Conservation (phyloP, 2,113 vertebrate genomes). For the Rhinolophus sinicus region DNA sequence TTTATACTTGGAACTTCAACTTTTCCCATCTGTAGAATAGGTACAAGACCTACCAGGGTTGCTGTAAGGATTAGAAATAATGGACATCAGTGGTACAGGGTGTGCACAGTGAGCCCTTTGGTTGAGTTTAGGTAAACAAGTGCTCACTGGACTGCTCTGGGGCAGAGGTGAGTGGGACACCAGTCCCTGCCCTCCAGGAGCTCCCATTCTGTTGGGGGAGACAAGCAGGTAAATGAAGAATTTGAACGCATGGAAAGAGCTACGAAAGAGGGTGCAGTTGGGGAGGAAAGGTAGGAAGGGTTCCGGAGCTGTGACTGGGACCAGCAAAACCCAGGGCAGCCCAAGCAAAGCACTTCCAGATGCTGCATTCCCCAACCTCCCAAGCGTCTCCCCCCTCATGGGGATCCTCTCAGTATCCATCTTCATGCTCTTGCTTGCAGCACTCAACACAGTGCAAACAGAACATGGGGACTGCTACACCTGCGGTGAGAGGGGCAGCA, state of each 20-base stretch:
- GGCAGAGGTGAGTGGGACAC: neutral
- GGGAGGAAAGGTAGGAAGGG: neutral
- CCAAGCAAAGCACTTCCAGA: neutral
- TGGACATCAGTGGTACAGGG: rapidly evolving
- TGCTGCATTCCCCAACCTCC: neutral
- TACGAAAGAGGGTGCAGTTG: neutral
- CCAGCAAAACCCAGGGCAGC: neutral
- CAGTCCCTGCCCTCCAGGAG: neutral
- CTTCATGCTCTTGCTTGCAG: neutral
- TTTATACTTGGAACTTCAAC: neutral
- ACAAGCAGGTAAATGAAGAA: neutral
- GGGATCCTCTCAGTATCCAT: neutral
- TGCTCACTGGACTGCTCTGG: neutral
- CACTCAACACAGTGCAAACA: neutral
- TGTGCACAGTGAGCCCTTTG: neutral
- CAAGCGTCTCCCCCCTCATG: neutral
- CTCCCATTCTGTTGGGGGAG: neutral
- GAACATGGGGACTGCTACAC: conserved; percentile 41
- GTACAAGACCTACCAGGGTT: neutral
- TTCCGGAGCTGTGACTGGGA: neutral
- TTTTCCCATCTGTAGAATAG: conserved; percentile 5
- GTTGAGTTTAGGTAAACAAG: neutral
- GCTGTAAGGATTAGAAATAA: neutral
- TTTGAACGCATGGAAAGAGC: neutral
- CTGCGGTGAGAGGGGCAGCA: neutral